Percentiles rank a stretch among this genome's conserved stretches.
Conservation (phyloP, 2,888 invertebrate species). For the Drosophila gaucha region DNA sequence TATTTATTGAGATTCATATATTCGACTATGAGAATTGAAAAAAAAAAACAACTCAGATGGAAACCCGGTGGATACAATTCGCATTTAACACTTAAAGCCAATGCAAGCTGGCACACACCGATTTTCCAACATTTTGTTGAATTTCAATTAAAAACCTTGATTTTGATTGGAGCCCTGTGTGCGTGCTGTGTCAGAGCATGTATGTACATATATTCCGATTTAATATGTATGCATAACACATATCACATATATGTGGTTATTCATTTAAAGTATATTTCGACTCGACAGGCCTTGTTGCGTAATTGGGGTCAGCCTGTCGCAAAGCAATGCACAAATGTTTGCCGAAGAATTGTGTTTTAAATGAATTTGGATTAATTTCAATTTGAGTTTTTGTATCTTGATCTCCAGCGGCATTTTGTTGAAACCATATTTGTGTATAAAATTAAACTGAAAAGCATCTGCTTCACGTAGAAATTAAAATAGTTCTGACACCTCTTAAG, state of each 20-base stretch:
- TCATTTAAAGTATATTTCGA: slow-evolving; percentile 17
- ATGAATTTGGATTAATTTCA: slow-evolving; percentile 73
- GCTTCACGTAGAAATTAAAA: slow-evolving; percentile 48
- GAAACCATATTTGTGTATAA: slow-evolving; percentile 21
- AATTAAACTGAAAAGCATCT: slow-evolving; percentile 61
- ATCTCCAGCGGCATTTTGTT: slow-evolving; percentile 42
- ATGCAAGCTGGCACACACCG: slow-evolving; percentile 5
- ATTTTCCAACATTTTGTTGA: slow-evolving; percentile 60
- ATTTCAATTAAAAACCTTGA: slow-evolving; percentile 79
- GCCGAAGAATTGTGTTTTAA: slow-evolving; percentile 66
- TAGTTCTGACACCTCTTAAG: slow-evolving; percentile 43
- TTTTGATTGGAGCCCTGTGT: slow-evolving; percentile 69
- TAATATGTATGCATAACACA: not conserved
- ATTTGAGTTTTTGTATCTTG: slow-evolving; percentile 42
- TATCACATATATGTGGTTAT: not conserved
- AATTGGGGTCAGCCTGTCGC: slow-evolving; percentile 61
- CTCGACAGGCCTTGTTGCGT: slow-evolving; percentile 21
- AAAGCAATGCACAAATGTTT: slow-evolving; percentile 61
- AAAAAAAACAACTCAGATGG: no score
- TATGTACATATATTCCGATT: not conserved
- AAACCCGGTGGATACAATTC: not conserved
- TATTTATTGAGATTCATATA: not conserved
- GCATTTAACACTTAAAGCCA: slow-evolving; percentile 21
- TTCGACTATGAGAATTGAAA: not conserved
- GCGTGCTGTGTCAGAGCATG: slow-evolving; percentile 48